A percentile compares a stretch with the other conserved stretches of the same genome.
Evolutionary conservation across 2,797 vertebrate genomes (phyloP).

Genomic region (Anabacerthia variegaticeps): DNA sequence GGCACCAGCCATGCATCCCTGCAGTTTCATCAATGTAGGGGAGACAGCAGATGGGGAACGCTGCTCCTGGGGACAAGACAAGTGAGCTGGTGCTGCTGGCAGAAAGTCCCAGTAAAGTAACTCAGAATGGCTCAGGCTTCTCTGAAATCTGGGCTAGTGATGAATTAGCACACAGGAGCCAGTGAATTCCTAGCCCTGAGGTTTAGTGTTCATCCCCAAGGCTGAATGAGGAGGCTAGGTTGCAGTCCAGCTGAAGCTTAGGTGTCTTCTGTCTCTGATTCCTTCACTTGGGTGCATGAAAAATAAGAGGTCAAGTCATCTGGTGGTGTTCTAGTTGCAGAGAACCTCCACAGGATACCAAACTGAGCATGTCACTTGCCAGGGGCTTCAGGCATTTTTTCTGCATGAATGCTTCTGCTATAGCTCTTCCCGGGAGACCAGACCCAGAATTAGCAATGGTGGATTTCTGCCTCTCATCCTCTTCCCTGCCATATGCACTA

Average conservation of each 20-base stretch:
- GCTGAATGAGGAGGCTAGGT: not conserved
- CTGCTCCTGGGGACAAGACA: not conserved
- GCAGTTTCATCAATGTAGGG: not conserved
- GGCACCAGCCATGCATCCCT: not conserved
- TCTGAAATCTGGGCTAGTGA: not conserved
- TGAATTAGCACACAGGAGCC: not conserved
- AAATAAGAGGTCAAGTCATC: not conserved
- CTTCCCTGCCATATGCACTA: not conserved
- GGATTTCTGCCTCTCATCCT: not conserved
- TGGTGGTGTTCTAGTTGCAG: rapidly evolving
- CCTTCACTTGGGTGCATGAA: not conserved
- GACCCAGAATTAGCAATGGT: not conserved
- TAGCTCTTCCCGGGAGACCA: not conserved
- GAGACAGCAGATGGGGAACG: not conserved
- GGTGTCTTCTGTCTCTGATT: not conserved
- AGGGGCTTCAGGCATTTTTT: not conserved
- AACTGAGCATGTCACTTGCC: not conserved
- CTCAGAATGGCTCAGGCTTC: not conserved
- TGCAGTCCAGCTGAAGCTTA: not conserved
- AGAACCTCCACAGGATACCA: not conserved
- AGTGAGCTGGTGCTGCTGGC: not conserved
- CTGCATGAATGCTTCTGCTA: not conserved
- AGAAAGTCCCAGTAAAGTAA: not conserved
- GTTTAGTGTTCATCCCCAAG: not conserved
- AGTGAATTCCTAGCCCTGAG: not conserved